phyloP scores from a whole-genome alignment of 2,888 invertebrate genomes.

The Mythimna vitellina region DNA sequence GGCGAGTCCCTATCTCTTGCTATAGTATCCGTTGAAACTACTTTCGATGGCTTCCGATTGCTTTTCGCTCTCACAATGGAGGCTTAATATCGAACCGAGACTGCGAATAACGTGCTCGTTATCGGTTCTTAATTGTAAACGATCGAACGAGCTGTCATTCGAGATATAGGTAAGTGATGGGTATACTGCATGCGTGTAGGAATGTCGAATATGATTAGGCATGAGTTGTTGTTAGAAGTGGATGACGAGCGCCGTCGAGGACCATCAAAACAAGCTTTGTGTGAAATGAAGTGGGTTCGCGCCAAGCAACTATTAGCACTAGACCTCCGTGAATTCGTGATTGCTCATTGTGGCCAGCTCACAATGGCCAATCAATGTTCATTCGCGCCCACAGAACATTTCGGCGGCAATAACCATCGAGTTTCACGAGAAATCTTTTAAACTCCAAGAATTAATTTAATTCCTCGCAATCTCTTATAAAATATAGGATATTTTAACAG shows the following conservation, averaged over 20 bases:
- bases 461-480: slow-evolving; percentile 45
- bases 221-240: slow-evolving; percentile 19
- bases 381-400: slow-evolving; percentile 73
- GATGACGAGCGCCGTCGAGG: slow-evolving; percentile 27
- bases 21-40: slow-evolving; percentile 71
- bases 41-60: slow-evolving; percentile 81
- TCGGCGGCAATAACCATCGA: slow-evolving; percentile 68
- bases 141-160: slow-evolving; percentile 35
- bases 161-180: slow-evolving; percentile 17
- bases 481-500: slow-evolving; percentile 60
- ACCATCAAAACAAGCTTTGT: slow-evolving; percentile 57
- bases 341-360: slow-evolving; percentile 82
- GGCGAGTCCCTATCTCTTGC: slow-evolving; percentile 60
- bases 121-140: slow-evolving; percentile 58
- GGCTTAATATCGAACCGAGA: slow-evolving; percentile 66
- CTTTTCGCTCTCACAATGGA: slow-evolving; percentile 78
- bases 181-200: background rate
- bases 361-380: slow-evolving; percentile 86
- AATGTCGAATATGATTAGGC: slow-evolving; percentile 15
- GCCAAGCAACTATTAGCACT: slow-evolving; percentile 75
- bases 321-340: slow-evolving; percentile 72
- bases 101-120: slow-evolving; percentile 58
- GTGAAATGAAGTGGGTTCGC: slow-evolving; percentile 75
- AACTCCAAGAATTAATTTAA: slow-evolving; percentile 52
- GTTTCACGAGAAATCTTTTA: slow-evolving; percentile 61